Evolutionary conservation across 2,797 vertebrate species (phyloP).

Genomic region (Hemibagrus guttatus): DNA sequence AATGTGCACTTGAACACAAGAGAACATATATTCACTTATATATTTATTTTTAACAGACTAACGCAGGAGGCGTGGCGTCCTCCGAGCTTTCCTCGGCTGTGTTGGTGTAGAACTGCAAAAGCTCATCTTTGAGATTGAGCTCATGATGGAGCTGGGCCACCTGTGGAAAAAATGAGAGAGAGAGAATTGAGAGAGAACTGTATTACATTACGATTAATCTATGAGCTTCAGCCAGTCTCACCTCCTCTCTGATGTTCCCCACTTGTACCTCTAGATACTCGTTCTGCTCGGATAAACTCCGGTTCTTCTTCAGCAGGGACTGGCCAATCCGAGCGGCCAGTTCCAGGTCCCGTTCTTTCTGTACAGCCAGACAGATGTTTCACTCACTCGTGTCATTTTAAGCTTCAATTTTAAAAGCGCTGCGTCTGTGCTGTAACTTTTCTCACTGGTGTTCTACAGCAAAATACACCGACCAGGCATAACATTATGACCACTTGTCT

Average conservation of each 20-base stretch:
- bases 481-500: too few relatives aligned
- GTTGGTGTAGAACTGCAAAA: conserved; percentile 95
- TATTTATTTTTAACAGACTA: conserved; percentile 61
- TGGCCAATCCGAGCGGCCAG: conserved; percentile 95
- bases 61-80: conserved; percentile 87
- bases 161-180: conserved; percentile 64
- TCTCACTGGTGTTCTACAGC: too few relatives aligned
- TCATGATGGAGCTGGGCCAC: conserved; percentile 95
- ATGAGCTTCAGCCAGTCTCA: conserved; percentile 56
- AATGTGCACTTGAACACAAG: too few relatives aligned
- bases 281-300: conserved; percentile 88
- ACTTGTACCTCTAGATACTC: conserved; percentile 93
- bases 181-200: background rate
- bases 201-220: too few relatives aligned
- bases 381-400: background rate
- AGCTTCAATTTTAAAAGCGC: too few relatives aligned
- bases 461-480: too few relatives aligned
- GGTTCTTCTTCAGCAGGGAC: conserved; percentile 94
- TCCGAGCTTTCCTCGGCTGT: conserved; percentile 89
- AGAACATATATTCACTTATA: background rate
- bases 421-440: too few relatives aligned
- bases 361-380: conserved; percentile 7
- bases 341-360: conserved; percentile 98
- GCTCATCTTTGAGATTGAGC: conserved; percentile 95
- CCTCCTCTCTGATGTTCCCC: conserved; percentile 92